Evolutionary conservation across 2,888 invertebrate genomes (phyloP), one percentile per base, ranked within the genome.

Genomic region (Sisyra nigra): DNA sequence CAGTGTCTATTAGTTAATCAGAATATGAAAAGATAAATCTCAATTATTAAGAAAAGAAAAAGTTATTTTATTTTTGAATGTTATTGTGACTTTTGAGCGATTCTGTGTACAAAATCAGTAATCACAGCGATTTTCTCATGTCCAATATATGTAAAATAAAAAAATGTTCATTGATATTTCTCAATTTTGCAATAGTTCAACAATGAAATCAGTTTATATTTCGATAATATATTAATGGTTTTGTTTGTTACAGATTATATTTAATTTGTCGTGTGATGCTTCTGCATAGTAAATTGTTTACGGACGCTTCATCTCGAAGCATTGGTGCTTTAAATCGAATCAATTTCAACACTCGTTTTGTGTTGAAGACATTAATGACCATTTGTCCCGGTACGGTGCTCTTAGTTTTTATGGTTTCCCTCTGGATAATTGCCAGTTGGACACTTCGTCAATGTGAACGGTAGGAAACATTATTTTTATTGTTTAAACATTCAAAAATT

Each of bases 401-500:
- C 56, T 74, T 98, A 57, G 96, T 97, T 53, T 96, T 98, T 74
- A 98, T 98, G 88, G 92, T 97, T 51, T 94, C 96, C 7, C 71
- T 98, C 49, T 99, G 98, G 98, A 92, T 99, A 64, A 94, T 98
- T 57, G 97, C 97, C 51, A 94, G 93, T 59, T 98, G 98, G 98
- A 93, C 94, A 49, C 71, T 99, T 54, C 76, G 98, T 52, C 92
- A 96, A 56, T 98, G 98, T 65, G 98, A 99, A 74, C 86, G 97
- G 94, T 96, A 34, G 9, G 34, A 19, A 34, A 32, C 8, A 24
- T 24, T 7, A 24, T 24, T 24, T 24, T n/a, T n/a, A n/a, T n/a
- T n/a, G n/a, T n/a, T n/a, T n/a, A n/a, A n/a, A n/a, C n/a, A n/a
- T n/a, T n/a, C n/a, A n/a, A n/a, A n/a, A n/a, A n/a, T n/a, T n/a